Conservation (phyloP, 2,797 vertebrate species). For the Catharus ustulatus region DNA sequence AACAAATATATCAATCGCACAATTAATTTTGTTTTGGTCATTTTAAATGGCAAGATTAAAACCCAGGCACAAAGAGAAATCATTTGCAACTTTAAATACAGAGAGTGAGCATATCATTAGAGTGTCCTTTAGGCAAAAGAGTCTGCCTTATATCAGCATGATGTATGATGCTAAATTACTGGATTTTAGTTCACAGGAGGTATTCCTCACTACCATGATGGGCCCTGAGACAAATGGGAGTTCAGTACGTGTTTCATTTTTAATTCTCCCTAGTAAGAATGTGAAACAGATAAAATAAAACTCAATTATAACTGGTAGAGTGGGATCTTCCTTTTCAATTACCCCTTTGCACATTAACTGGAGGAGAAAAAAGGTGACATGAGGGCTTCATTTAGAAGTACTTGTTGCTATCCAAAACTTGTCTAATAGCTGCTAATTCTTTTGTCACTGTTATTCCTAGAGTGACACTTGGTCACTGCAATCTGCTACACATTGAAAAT, state of each 20-base stretch:
- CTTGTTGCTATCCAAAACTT: neutral
- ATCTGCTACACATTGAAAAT: neutral
- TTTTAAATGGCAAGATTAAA: slow-evolving; percentile 9
- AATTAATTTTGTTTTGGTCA: neutral
- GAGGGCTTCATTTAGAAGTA: neutral
- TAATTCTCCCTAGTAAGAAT: neutral
- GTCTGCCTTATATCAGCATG: neutral
- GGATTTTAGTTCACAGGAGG: slow-evolving; percentile 8
- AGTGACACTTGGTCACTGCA: neutral
- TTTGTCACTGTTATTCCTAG: neutral
- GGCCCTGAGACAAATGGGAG: neutral
- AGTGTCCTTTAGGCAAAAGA: slow-evolving; percentile 18
- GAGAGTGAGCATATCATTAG: neutral
- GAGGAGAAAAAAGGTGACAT: neutral
- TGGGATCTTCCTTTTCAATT: neutral
- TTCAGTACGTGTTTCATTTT: neutral
- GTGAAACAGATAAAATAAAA: slow-evolving; percentile 3
- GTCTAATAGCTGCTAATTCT: neutral
- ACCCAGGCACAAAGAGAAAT: neutral
- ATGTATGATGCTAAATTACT: neutral
- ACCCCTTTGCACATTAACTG: neutral
- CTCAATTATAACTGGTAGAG: neutral
- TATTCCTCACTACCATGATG: neutral
- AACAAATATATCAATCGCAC: neutral
- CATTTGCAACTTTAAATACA: neutral